Conservation (phyloP, 2,113 vertebrate genomes). For the Halichoerus grypus region DNA sequence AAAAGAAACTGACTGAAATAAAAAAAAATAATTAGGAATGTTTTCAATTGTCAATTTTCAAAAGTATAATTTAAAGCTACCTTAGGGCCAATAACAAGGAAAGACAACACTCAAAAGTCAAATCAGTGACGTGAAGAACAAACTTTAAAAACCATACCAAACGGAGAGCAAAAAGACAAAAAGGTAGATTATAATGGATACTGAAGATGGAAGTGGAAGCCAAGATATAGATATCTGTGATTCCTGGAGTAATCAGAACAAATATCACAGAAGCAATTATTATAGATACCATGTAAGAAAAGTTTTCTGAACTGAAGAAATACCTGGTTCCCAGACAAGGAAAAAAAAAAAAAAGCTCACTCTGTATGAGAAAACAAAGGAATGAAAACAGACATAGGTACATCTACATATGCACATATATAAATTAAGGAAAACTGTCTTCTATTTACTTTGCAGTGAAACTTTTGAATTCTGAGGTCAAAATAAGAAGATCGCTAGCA, state of each 20-base stretch:
- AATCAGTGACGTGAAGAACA: neutral
- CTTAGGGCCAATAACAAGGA: neutral
- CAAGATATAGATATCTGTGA: neutral
- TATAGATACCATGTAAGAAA: slow-evolving; percentile 2
- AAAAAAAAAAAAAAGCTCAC: neutral
- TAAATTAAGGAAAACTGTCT: neutral
- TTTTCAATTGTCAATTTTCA: neutral
- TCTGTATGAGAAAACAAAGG: neutral
- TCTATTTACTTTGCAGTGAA: neutral
- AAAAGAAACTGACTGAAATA: neutral
- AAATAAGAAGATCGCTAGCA: neutral
- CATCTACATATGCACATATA: neutral
- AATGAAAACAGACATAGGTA: neutral
- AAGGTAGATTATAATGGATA: neutral
- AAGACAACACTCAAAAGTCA: neutral
- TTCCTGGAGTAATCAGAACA: neutral
- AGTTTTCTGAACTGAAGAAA: slow-evolving; percentile 22
- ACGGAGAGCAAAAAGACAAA: neutral
- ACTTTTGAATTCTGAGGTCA: neutral
- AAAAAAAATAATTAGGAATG: neutral
- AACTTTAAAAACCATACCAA: neutral
- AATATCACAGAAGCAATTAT: neutral
- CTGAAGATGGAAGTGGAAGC: neutral
- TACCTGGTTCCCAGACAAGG: neutral
- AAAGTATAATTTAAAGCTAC: neutral